These are phyloP conservation scores for Pterobdella sp. DNA, from an alignment of 2,888 invertebrate genomes.

Conservation along the genomic window DNA sequence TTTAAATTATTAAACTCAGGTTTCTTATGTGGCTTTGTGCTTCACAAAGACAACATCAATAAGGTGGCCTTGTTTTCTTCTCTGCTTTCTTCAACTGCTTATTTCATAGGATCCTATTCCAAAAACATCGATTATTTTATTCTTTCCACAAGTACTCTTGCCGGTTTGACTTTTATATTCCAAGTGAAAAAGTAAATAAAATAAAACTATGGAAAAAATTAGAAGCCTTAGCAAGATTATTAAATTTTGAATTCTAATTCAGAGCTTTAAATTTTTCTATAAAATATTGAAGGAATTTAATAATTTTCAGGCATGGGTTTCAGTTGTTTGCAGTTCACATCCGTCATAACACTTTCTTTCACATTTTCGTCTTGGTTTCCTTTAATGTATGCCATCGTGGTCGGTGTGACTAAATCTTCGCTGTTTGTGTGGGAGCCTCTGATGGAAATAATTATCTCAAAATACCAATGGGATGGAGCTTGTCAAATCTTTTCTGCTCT, in stretches of 20 bases:
- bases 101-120: not conserved
- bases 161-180: too few relatives aligned
- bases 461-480: constrained; percentile 18
- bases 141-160: not conserved
- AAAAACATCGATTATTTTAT: constrained; percentile 6
- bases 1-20: not conserved
- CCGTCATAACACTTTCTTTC: not conserved
- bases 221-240: too few relatives aligned
- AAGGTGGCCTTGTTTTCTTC: not conserved
- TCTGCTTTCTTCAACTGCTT: not conserved
- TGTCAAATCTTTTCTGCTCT: constrained; percentile 15
- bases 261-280: too few relatives aligned
- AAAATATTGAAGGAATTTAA: too few relatives aligned
- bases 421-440: constrained; percentile 2
- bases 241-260: too few relatives aligned
- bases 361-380: not conserved
- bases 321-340: constrained; percentile 14
- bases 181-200: too few relatives aligned
- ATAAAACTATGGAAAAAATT: too few relatives aligned
- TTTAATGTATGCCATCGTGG: not conserved
- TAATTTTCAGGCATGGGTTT: constrained; percentile 23
- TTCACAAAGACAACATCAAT: not conserved
- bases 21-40: not conserved
- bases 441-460: not conserved
- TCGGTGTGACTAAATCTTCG: constrained; percentile 2